A percentile compares a stretch with the other conserved stretches of the same genome.
Evolutionary conservation across 2,888 invertebrate genomes (phyloP).

Genomic region (Hydraecia micacea): DNA sequence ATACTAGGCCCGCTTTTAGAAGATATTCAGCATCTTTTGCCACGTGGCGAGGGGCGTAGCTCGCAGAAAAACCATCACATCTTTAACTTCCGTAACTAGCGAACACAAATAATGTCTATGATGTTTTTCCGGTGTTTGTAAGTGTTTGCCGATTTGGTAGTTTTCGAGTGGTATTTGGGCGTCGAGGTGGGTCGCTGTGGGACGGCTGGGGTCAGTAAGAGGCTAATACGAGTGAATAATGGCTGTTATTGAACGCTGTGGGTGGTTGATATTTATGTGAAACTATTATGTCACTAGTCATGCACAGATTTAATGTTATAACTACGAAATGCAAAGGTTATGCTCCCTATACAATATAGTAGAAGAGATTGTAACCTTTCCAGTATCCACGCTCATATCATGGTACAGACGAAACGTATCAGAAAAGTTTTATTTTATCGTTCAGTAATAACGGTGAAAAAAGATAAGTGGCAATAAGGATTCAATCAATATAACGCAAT

Average conservation of each 20-base stretch:
- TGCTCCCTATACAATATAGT: not conserved
- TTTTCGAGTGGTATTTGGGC: constrained; percentile 83
- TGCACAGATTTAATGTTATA: constrained; percentile 16
- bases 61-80: constrained; percentile 87
- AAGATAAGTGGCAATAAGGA: not conserved
- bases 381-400: too few species aligned
- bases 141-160: constrained; percentile 82
- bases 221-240: constrained; percentile 67
- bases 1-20: constrained; percentile 84
- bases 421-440: not conserved
- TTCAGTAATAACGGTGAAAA: not conserved
- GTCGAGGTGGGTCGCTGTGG: constrained; percentile 74
- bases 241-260: constrained; percentile 44
- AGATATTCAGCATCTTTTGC: constrained; percentile 86
- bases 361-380: not conserved
- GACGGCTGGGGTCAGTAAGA: constrained; percentile 63
- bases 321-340: not conserved
- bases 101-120: constrained; percentile 88
- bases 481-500: not conserved
- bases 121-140: constrained; percentile 87
- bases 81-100: constrained; percentile 87
- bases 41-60: constrained; percentile 86
- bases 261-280: constrained; percentile 50
- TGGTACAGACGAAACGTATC: too few species aligned
- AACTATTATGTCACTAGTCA: constrained; percentile 28